Evolutionary conservation across 2,797 vertebrate genomes (phyloP).

Genomic region (Kryptolebias ocellatus): DNA sequence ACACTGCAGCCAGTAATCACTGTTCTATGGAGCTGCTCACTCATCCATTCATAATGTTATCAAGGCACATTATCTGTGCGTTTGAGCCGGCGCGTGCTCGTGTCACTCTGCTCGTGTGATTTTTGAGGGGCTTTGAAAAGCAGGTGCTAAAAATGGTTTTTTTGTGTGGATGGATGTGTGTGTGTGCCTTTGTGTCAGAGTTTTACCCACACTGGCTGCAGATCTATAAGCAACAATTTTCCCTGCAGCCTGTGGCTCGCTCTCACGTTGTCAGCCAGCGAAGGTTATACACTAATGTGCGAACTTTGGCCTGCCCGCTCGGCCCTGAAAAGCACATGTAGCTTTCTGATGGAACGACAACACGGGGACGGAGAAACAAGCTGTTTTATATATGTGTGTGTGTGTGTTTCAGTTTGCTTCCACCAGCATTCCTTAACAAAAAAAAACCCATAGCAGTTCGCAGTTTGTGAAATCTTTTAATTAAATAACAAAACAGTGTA

Average conservation of each 20-base stretch:
- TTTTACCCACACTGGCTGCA: background rate
- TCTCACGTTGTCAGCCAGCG: conserved; percentile 68
- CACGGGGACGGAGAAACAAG: conserved; percentile 29
- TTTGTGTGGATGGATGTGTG: background rate
- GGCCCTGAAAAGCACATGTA: conserved; percentile 52
- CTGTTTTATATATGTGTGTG: conserved; percentile 5
- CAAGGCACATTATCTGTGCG: conserved; percentile 68
- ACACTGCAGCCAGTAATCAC: conserved; percentile 71
- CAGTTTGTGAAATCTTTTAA: too few species aligned
- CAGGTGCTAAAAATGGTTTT: conserved; percentile 43
- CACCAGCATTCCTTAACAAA: too few species aligned
- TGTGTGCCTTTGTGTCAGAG: conserved; percentile 5
- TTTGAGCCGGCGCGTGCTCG: conserved; percentile 23
- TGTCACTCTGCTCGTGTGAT: conserved; percentile 27
- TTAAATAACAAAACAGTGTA: too few species aligned
- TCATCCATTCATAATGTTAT: conserved; percentile 75
- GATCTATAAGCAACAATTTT: conserved; percentile 44
- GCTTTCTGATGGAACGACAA: conserved; percentile 34
- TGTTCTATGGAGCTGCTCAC: conserved; percentile 66
- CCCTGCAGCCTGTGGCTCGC: conserved; percentile 48
- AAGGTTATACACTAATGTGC: conserved; percentile 73
- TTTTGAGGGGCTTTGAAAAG: conserved; percentile 42
- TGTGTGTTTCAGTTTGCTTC: too few species aligned
- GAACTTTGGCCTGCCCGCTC: conserved; percentile 45
- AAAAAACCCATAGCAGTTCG: too few species aligned